Base-by-base conservation (phyloP, 1,140 invertebrate species). In the Drosophila mayri region DNA sequence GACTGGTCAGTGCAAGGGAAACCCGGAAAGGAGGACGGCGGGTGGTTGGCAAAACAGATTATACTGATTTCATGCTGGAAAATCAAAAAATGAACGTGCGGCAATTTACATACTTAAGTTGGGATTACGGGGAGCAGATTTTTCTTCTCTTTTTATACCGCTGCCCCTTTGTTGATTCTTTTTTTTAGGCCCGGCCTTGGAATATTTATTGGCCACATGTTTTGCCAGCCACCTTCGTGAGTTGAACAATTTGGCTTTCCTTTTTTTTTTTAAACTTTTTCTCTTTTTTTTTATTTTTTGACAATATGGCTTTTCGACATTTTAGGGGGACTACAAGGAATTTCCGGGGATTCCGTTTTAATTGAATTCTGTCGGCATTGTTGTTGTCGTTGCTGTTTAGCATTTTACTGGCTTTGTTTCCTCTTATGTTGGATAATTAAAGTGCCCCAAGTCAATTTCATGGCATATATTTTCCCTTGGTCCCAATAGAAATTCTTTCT, bases 61-160 rank as follows among this genome's bases (percentile, higher is more conserved):
- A 88, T 85, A 90, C 81, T 78, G 85, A 88, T 88, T 88, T 90
- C 81, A 90, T 79, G 85, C 85, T 90, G 84, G 66, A 90, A 90
- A 88, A 90, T 88, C 85, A 90, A 88, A 88, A 88, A 88, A 88
- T 85, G 85, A 88, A 88, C 84, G 84, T 88, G 84, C 84, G 84
- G 81, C 85, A 88, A 88, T 88, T 88, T 88, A 85, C 84, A 88
- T 88, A 90, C 84, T 90, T 88, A 88, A 90, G 85, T 88, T 85
- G 71, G 47, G 64, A 73, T 73, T 73, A 73, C 25, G 38, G 38
- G 30, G 11, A 37, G 40, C 59, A 74, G 61, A 76, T 57, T 75
- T 75, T 44, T 37, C 54, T 41, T 43, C 32, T 55, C 35, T 41
- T 50, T 37, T 46, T 40, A 41, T 40, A 44, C 60, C 44, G 40